phyloP scores from a whole-genome alignment of 2,888 invertebrate species.

The Ophioninae sp. region DNA sequence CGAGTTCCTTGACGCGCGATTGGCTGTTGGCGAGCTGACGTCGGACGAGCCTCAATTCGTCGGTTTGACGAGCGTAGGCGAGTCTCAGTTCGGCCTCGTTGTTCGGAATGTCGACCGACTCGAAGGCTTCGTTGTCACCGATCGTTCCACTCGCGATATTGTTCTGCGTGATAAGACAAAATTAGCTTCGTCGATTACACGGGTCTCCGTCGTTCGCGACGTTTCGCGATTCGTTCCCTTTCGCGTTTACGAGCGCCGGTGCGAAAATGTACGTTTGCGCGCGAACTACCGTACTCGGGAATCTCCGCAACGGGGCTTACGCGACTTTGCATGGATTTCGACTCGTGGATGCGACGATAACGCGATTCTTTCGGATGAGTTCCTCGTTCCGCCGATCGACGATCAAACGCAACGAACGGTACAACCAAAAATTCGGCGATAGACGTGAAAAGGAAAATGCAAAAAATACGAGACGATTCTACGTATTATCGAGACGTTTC shows the following conservation, averaged over 20 bases:
- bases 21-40: slow-evolving; percentile 91
- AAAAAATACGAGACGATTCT: neutral
- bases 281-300: neutral
- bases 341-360: neutral
- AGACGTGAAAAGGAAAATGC: neutral
- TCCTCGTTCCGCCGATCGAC: neutral
- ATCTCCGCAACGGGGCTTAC: slow-evolving; percentile 5
- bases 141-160: slow-evolving; percentile 73
- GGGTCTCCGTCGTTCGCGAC: neutral
- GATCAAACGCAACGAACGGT: neutral
- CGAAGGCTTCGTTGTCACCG: slow-evolving; percentile 76
- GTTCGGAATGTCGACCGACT: slow-evolving; percentile 76
- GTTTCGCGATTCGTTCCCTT: slow-evolving; percentile 8
- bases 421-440: neutral
- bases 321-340: slow-evolving; percentile 52
- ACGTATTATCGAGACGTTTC: neutral
- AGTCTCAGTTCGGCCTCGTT: slow-evolving; percentile 85
- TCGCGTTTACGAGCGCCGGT: slow-evolving; percentile 27
- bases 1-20: slow-evolving; percentile 90
- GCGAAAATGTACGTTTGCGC: slow-evolving; percentile 9
- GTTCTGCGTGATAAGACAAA: slow-evolving; percentile 68
- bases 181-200: neutral
- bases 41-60: slow-evolving; percentile 89
- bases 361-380: slow-evolving; percentile 8
- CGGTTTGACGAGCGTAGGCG: slow-evolving; percentile 89